Base-by-base conservation (phyloP, 2,113 vertebrate genomes). In the Menura novaehollandiae region DNA sequence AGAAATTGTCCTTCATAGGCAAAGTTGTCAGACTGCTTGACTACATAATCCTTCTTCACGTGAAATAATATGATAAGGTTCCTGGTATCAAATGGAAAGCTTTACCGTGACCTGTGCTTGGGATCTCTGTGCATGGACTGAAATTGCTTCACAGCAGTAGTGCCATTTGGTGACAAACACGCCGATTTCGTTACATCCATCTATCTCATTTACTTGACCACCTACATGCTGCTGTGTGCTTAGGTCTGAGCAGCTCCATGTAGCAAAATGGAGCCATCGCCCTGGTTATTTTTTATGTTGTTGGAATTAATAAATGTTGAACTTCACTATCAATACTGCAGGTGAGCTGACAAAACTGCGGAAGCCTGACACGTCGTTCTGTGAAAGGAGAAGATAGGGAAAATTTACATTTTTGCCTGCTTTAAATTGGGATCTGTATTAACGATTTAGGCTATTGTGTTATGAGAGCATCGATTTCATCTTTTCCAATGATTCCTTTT, bases 11-110 rank as follows among this genome's bases (percentile, higher is more conserved):
- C 88, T 98, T 98, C 37, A 27, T 72, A 94, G 95, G 96, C 95
- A 96, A 97, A 97, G 91, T 97, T 97, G 96, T 97, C 97, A 95
- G 78, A 18, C 85, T 95, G 96, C 97, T 95, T 92, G 95, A 80
- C 95, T 97, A 13, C 93, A 85, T 98, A 97, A 97, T 98, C 97
- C 96, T 97, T 97, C 82, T 97, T 97, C 60, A 77, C 81, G 87
- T 96, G 94, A 97, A 98, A 96, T 97, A 95, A 97, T 85, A 81
- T 39, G 51, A 97, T 96, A 62, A 97, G 97, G 96, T 97, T 95
- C 95, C 93, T 59, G 37, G 89, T 94, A 91, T 98, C 64, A 95
- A 97, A 98, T 95, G 94, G 95, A 98, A 97, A 89, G 96, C 95
- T 93, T 96, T 96, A 85, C 84, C 1, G 4, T 97, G 97, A 95